These are phyloP conservation scores for Drosophila sp. DNA, from an alignment of 1,140 invertebrate genomes.

Conservation along the genomic window DNA sequence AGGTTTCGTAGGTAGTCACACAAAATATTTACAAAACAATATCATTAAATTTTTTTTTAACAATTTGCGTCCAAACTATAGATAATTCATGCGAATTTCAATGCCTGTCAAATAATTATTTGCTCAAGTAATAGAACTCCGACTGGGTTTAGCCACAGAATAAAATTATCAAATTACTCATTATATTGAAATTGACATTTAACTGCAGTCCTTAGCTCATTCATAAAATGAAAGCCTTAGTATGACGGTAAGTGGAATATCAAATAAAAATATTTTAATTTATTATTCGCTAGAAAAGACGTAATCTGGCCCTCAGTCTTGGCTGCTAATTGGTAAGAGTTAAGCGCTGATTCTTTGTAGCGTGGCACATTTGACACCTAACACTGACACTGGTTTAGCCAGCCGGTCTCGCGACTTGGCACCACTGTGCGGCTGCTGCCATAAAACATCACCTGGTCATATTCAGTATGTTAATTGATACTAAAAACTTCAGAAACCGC, in stretches of 20 bases:
- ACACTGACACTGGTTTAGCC: constrained; percentile 9
- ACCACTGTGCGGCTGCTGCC: constrained; percentile 55
- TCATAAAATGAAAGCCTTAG: constrained; percentile 50
- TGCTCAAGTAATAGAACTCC: constrained; percentile 23
- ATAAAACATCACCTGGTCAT: constrained; percentile 55
- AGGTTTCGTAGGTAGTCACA: constrained; percentile 35
- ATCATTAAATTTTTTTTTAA: constrained; percentile 57
- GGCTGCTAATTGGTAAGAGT: constrained; percentile 65
- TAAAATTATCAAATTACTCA: constrained; percentile 60
- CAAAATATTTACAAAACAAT: constrained; percentile 70
- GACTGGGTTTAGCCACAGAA: constrained; percentile 16
- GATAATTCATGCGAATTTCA: constrained; percentile 64
- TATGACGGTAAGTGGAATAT: constrained; percentile 60
- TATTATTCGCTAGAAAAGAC: constrained; percentile 45
- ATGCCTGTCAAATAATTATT: constrained; percentile 51
- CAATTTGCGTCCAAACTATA: constrained; percentile 29
- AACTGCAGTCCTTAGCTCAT: constrained; percentile 31
- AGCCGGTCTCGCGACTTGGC: constrained; percentile 11
- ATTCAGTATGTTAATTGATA: constrained; percentile 74
- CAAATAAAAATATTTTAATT: constrained; percentile 49
- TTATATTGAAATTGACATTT: constrained; percentile 35
- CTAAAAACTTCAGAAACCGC: constrained; percentile 62
- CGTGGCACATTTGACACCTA: constrained; percentile 58
- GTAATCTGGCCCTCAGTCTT: constrained; percentile 14
- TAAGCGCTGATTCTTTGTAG: constrained; percentile 38